Evolutionary conservation across 92 coral and sea anemone species (phyloP), one percentile per base, ranked within the genome.

Genomic region (Phenganax marumi): DNA sequence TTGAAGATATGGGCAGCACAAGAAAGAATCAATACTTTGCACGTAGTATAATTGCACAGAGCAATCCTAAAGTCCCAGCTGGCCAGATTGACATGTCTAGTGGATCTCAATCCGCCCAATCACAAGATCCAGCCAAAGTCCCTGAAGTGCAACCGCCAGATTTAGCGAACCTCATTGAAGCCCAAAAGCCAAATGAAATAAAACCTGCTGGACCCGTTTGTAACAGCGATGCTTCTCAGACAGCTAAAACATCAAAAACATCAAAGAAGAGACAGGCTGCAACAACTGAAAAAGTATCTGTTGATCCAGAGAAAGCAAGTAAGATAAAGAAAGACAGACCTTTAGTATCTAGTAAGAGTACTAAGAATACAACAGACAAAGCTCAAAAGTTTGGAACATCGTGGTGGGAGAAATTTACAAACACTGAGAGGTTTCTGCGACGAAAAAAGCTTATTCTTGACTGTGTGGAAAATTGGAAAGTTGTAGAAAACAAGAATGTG

Each of bases 371-470:
- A 1, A 64, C 43, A 33, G 43, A 33, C 43, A 33, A 33, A 33
- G 3, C 43, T 33, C 43, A 64, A 46, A 21, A 64, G 17, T 25
- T 46, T 19, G 1, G 19, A 8, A 21, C 13, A 1, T 11, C 70
- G 3, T 46, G 70, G 23, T 64, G 43, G 14, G 43, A 64, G 17
- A 64, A 64, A 25, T 10, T 33, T 11, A 14, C 22, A 9, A 48
- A 25, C n/a, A 33, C 71, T 16, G 71, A 77, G 65, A 77, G 65
- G 50, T 77, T 77, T 18, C 17, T 55, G 19, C 58, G 65, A 58
- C 90, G 97, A 75, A 88, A 84, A 65, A 90, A 81, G 22, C 54
- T 87, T 52, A 77, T 94, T 58, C 81, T 90, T 48, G 93, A 89
- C 12, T 81, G 61, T 9, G 24, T 94, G 39, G 77, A 81, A 21